A percentile compares a stretch with the other conserved stretches of the same genome.
These are phyloP conservation scores for Dermatemys mawii DNA, from an alignment of 2,113 vertebrate genomes.

Conservation along the genomic window DNA sequence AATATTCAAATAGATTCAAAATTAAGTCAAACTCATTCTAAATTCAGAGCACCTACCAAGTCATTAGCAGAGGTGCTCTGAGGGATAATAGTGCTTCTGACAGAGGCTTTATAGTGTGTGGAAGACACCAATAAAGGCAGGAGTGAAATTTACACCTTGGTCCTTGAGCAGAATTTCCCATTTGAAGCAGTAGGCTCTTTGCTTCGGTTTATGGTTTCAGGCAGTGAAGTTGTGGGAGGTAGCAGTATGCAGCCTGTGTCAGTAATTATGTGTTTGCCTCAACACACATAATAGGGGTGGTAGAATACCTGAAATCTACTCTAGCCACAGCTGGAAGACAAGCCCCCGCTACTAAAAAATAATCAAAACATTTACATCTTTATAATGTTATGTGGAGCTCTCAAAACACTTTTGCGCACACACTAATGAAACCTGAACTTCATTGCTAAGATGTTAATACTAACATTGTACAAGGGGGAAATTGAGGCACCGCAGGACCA, in stretches of 20 bases:
- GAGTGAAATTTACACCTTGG: background rate
- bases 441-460: background rate
- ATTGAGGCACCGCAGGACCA: accelerated
- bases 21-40: background rate
- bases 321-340: background rate
- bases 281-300: background rate
- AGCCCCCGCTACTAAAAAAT: background rate
- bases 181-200: background rate
- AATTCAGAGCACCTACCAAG: background rate
- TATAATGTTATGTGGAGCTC: background rate
- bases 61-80: background rate
- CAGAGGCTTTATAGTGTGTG: background rate
- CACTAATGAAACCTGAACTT: background rate
- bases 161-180: background rate
- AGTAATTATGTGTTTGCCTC: background rate
- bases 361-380: background rate
- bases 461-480: background rate
- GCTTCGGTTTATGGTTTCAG: background rate
- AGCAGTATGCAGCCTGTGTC: background rate
- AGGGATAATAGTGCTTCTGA: background rate
- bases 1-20: background rate
- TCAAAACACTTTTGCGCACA: accelerated
- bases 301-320: background rate
- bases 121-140: background rate
- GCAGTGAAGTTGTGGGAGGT: background rate